These are phyloP conservation scores for Heliconius aoede DNA, from an alignment of 2,888 invertebrate species.

Conservation along the genomic window DNA sequence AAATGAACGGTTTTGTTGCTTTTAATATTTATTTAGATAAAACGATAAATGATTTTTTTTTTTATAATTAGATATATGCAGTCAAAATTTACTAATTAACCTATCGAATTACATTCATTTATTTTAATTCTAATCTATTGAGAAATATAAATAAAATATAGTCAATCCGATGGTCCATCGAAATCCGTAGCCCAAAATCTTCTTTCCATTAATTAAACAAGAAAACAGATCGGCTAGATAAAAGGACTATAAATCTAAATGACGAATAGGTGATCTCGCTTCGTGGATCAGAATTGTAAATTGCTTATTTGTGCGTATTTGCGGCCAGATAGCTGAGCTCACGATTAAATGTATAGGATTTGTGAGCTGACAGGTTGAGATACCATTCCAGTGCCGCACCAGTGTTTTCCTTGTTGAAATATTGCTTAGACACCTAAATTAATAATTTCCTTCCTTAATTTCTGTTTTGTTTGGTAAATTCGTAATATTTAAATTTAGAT, in stretches of 20 bases:
- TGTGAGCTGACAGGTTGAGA: constrained; percentile 27
- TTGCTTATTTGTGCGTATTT: constrained; percentile 48
- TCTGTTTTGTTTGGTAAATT: neutral
- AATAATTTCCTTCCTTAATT: neutral
- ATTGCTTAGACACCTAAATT: neutral
- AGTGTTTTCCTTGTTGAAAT: constrained; percentile 13
- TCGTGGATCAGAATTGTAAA: constrained; percentile 46
- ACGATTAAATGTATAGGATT: constrained; percentile 40
- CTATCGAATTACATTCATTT: neutral
- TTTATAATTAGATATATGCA: neutral
- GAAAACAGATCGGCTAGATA: constrained; percentile 79
- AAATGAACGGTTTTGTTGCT: neutral
- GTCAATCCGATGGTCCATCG: constrained; percentile 36
- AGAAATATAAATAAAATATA: constrained; percentile 5
- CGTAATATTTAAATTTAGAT: neutral
- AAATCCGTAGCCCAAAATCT: constrained; percentile 57
- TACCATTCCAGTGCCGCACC: neutral
- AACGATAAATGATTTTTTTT: neutral
- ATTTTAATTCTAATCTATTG: neutral
- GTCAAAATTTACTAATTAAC: neutral
- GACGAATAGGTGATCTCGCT: constrained; percentile 72
- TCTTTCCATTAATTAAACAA: constrained; percentile 81
- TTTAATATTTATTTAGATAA: neutral
- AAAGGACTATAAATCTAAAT: constrained; percentile 81
- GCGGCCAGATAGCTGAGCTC: constrained; percentile 35